Evolutionary conservation across 92 coral and sea anemone genomes (phyloP), one percentile per base, ranked within the genome.

Genomic region (Siderastrea radians): DNA sequence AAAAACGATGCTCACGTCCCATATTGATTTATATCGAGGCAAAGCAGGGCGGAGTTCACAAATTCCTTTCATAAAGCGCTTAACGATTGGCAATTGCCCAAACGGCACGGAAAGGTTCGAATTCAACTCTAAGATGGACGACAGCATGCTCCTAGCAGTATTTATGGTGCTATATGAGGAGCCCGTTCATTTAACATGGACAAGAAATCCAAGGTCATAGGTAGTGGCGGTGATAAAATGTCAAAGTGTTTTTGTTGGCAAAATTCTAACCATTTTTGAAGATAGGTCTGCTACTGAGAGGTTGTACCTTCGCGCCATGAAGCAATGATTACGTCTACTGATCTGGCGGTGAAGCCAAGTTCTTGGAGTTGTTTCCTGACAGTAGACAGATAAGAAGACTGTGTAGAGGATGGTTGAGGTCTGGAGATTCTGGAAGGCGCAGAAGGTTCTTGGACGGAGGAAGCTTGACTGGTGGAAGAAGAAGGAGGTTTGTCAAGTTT

Each of bases 21-120:
- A 91, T 6, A 79, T 91, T 1, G 76, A 70, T 63, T 62, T 64
- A 59, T 87, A 68, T 62, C 86, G 75, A 9, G 89, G 94, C 3
- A 87, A 50, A 3, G 81, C 81, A 7, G 91, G 86, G 47, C 85
- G 60, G 6, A 75, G 79, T 51, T 87, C 83, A 19, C 87, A 83
- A 4, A 91, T 48, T 6, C 94, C 90, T 78, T 92, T 88, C 90
- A 92, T 84, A 65, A 88, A 84, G 6, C 90, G 82, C 60, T 55
- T 68, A n/a, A 92, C 89, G 47, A 62, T 64, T 14, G 86, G 85
- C 26, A 81, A 84, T 54, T 91, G 91, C 15, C 94, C 94, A 87
- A 87, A 91, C 5, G 94, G 85, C 3, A 17, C 58, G 8, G 77
- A 76, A 10, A 71, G 78, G 57, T 53, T 53, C 6, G 10, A 5